Evolutionary conservation across 2,113 vertebrate species (phyloP).

Genomic region (Aphyosemion australe): DNA sequence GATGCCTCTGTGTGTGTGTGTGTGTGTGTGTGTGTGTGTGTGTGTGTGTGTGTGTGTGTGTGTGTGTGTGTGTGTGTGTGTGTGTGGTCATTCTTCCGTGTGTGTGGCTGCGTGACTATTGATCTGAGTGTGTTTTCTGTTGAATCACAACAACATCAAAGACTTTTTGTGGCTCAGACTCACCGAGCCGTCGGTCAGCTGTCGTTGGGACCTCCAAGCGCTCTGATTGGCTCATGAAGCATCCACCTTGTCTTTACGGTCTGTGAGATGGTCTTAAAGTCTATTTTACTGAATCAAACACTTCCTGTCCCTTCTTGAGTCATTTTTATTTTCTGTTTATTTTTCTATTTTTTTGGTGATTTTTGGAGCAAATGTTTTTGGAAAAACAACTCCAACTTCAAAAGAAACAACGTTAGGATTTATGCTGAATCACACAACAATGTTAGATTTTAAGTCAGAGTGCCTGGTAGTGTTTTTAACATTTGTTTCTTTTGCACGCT

Average conservation of each 20-base stretch:
- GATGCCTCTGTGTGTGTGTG: conserved; percentile 11
- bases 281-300: no score
- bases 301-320: no score
- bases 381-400: no score
- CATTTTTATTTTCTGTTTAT: neutral
- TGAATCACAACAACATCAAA: conserved; percentile 40
- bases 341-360: neutral
- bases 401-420: no score
- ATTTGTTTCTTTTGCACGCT: no score
- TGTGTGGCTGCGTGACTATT: neutral
- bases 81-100: conserved; percentile 4
- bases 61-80: conserved; percentile 17
- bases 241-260: neutral
- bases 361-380: no score
- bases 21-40: conserved; percentile 16
- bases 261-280: neutral
- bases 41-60: conserved; percentile 5
- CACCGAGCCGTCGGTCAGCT: neutral
- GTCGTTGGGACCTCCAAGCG: neutral
- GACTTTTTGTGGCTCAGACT: neutral
- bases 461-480: no score
- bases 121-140: neutral
- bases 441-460: no score
- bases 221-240: conserved; percentile 11
- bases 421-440: no score